Evolutionary conservation across 2,797 vertebrate species (phyloP).

Genomic region (Sebastes taczanowskii): DNA sequence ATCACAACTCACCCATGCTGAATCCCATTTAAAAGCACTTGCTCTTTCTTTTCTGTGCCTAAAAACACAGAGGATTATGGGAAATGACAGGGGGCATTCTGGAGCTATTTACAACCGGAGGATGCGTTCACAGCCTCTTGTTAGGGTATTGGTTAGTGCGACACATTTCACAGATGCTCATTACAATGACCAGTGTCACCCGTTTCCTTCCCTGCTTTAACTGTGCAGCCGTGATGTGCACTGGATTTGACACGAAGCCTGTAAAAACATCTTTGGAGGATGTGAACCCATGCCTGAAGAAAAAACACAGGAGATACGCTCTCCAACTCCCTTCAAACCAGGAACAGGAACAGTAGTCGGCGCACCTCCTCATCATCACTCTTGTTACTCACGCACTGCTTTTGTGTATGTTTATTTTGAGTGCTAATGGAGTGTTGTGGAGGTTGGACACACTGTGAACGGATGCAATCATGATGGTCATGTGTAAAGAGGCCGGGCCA

Average conservation of each 20-base stretch:
- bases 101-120: constrained; percentile 51
- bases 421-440: constrained; percentile 74
- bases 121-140: constrained; percentile 57
- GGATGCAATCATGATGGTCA: constrained; percentile 68
- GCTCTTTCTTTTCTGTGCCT: constrained; percentile 21
- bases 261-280: constrained; percentile 55
- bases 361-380: constrained; percentile 59
- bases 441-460: constrained; percentile 49
- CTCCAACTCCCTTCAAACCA: constrained; percentile 26
- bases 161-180: constrained; percentile 68
- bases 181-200: constrained; percentile 66
- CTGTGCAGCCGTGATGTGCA: constrained; percentile 27
- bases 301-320: constrained; percentile 42
- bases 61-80: constrained; percentile 54
- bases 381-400: constrained; percentile 35
- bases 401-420: constrained; percentile 59
- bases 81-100: constrained; percentile 38
- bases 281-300: neutral
- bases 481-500: constrained; percentile 42
- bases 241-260: constrained; percentile 59
- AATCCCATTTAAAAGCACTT: constrained; percentile 54
- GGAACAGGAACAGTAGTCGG: constrained; percentile 42
- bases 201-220: constrained; percentile 32
- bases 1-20: constrained; percentile 50
- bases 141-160: constrained; percentile 40